These are phyloP conservation scores for Apotomis capreana DNA, from an alignment of 2,888 invertebrate genomes.

Conservation along the genomic window DNA sequence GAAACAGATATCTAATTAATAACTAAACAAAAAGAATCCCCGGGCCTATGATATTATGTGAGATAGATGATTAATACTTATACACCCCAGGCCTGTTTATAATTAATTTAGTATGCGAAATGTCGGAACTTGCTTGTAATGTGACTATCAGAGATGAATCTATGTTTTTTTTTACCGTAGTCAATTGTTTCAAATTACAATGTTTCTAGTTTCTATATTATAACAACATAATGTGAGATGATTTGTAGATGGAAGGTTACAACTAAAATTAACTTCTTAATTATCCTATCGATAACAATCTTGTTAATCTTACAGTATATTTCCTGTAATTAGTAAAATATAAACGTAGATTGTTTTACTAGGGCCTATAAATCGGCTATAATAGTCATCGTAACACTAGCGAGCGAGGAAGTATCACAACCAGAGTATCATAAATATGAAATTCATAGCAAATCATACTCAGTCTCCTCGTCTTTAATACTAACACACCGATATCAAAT, in stretches of 20 bases:
- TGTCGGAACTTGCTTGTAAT: too few relatives aligned
- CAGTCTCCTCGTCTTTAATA: not conserved
- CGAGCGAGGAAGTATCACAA: too few relatives aligned
- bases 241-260: slow-evolving; percentile 20
- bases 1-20: slow-evolving; percentile 45
- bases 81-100: too few relatives aligned
- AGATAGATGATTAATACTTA: too few relatives aligned
- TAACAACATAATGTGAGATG: slow-evolving; percentile 2
- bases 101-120: too few relatives aligned
- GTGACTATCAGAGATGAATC: too few relatives aligned
- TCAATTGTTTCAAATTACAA: not conserved
- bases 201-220: not conserved
- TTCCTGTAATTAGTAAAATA: slow-evolving; percentile 19
- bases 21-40: not conserved
- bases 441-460: not conserved
- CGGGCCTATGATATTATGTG: too few relatives aligned
- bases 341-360: too few relatives aligned
- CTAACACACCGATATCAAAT: too few relatives aligned
- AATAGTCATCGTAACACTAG: too few relatives aligned
- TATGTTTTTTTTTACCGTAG: not conserved
- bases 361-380: too few relatives aligned
- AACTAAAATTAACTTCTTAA: slow-evolving; percentile 22
- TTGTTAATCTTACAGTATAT: slow-evolving; percentile 12
- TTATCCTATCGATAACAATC: slow-evolving; percentile 26
- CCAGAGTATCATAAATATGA: too few relatives aligned